Percentiles rank a stretch among this genome's conserved stretches.
These are phyloP conservation scores for Rhysida immarginata DNA, from an alignment of 1,140 invertebrate species.

Conservation along the genomic window DNA sequence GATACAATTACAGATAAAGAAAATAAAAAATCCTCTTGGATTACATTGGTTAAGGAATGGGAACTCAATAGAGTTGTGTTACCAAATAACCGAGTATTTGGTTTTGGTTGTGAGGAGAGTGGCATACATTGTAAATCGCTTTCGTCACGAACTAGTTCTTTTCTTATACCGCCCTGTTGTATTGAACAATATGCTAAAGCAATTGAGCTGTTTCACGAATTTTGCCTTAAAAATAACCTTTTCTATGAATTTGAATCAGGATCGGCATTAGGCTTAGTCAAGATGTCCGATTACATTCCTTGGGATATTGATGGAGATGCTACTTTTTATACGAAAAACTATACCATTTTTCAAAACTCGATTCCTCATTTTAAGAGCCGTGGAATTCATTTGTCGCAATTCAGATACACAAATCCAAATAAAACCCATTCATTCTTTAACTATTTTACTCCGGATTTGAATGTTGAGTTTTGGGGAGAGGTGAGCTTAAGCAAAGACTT, in stretches of 20 bases:
- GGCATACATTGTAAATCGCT: neutral
- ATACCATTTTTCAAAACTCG: conserved; percentile 12
- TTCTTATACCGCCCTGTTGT: conserved; percentile 16
- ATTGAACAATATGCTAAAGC: conserved; percentile 12
- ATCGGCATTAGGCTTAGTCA: conserved; percentile 22
- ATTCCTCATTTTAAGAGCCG: conserved; percentile 14
- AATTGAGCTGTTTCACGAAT: conserved; percentile 10
- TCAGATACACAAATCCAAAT: neutral
- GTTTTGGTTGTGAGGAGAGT: neutral
- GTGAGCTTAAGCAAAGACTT: neutral
- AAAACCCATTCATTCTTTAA: neutral
- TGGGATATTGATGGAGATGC: conserved; percentile 24
- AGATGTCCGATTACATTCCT: conserved; percentile 20
- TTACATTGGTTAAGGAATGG: neutral
- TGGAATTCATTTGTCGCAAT: conserved; percentile 9
- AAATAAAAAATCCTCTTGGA: neutral
- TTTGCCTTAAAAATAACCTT: conserved; percentile 9
- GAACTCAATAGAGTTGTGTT: neutral
- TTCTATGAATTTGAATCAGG: conserved; percentile 21
- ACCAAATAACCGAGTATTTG: neutral
- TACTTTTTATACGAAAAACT: conserved; percentile 14
- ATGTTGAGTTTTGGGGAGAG: neutral
- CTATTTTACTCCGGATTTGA: neutral
- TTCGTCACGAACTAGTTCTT: neutral
- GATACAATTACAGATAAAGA: neutral